Conservation (phyloP, 1,140 invertebrate species). For the Trichomalopsis sarcophagae region DNA sequence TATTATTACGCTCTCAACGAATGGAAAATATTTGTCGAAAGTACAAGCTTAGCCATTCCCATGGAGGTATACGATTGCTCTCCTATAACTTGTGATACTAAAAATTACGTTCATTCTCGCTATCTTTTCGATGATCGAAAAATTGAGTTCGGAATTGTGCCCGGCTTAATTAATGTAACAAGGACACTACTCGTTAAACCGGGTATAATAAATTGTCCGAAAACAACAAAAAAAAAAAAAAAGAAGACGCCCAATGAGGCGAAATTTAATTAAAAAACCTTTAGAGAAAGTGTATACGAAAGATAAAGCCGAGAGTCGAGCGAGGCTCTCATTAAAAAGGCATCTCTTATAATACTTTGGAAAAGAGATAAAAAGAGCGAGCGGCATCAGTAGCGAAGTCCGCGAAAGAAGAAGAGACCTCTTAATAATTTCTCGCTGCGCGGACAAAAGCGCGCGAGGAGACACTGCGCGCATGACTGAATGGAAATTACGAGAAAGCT, state of each 20-base stretch:
- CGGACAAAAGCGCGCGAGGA: neutral
- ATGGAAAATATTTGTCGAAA: no score
- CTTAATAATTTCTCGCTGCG: constrained; percentile 9
- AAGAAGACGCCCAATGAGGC: neutral
- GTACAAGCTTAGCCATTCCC: no score
- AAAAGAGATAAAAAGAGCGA: neutral
- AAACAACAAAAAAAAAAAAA: constrained; percentile 13
- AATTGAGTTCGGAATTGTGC: no score
- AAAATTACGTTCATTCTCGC: no score
- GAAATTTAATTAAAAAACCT: constrained; percentile 18
- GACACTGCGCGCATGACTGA: neutral
- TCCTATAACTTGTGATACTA: no score
- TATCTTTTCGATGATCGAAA: no score
- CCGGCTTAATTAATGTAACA: no score
- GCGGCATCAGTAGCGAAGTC: neutral
- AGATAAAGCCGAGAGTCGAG: neutral
- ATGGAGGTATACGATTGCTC: no score
- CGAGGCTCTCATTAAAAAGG: constrained; percentile 11
- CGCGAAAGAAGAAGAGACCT: neutral
- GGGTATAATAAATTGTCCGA: neutral
- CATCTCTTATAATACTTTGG: neutral
- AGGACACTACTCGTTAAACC: neutral
- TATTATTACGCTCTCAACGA: no score
- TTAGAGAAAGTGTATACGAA: neutral
- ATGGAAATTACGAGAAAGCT: constrained; percentile 18